A percentile compares a stretch with the other conserved stretches of the same genome.
phyloP scores from a whole-genome alignment of 2,888 invertebrate genomes.

The Acanthosepion lycidas region DNA sequence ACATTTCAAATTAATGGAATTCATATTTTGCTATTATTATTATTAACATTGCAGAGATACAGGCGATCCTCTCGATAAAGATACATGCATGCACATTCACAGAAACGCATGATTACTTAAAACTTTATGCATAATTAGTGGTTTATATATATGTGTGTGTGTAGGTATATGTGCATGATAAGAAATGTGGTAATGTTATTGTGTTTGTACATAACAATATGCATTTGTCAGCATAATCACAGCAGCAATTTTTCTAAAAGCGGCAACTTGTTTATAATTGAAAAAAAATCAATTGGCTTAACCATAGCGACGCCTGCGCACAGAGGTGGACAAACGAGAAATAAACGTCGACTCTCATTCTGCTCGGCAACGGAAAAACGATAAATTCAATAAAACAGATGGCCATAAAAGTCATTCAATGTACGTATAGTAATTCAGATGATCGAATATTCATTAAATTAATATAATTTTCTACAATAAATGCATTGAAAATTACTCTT shows the following conservation, averaged over 20 bases:
- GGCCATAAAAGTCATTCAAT: neutral
- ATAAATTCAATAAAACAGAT: neutral
- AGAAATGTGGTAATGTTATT: neutral
- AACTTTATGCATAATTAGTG: no score
- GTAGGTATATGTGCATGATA: neutral
- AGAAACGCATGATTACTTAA: no score
- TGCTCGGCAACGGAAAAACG: neutral
- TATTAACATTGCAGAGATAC: no score
- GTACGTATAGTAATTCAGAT: neutral
- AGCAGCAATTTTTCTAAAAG: neutral
- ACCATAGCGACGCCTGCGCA: slow-evolving; percentile 11
- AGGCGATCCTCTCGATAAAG: no score
- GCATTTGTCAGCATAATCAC: neutral
- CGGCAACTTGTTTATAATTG: neutral
- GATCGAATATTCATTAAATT: neutral
- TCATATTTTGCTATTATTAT: no score
- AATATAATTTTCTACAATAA: neutral
- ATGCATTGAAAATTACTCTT: neutral
- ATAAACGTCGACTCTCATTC: neutral
- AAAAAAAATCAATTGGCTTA: neutral
- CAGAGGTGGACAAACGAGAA: neutral
- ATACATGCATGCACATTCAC: no score
- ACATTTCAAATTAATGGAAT: no score
- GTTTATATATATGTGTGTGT: no score
- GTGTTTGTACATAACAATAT: neutral